Percentiles rank a stretch among this genome's conserved stretches.
phyloP scores from a whole-genome alignment of 2,113 vertebrate genomes.

The Paedocypris sp. region DNA sequence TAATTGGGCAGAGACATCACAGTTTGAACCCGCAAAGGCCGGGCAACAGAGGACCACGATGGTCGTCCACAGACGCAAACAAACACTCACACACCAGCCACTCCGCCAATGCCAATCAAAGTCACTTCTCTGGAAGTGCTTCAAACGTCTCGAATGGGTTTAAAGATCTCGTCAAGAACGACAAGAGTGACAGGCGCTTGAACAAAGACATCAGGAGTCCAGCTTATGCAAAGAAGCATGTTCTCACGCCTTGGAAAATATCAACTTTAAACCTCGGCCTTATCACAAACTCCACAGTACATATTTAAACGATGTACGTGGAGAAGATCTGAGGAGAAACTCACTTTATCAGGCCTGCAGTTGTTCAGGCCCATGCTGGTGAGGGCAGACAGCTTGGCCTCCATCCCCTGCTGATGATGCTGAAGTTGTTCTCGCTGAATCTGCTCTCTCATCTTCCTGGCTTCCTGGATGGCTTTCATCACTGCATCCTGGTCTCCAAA shows the following conservation, averaged over 20 bases:
- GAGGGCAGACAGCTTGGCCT: slow-evolving; percentile 84
- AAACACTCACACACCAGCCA: slow-evolving; percentile 36
- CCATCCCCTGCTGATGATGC: slow-evolving; percentile 81
- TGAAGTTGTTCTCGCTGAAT: slow-evolving; percentile 85
- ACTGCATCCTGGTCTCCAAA: slow-evolving; percentile 99
- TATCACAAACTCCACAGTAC: too few species aligned
- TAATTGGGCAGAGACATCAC: slow-evolving; percentile 70
- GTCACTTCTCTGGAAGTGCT: slow-evolving; percentile 50
- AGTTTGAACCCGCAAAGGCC: slow-evolving; percentile 57
- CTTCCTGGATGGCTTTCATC: slow-evolving; percentile 99
- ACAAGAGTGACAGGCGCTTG: too few species aligned
- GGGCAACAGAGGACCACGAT: slow-evolving; percentile 50
- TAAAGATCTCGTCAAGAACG: slow-evolving; percentile 45
- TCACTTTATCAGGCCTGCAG: slow-evolving; percentile 93
- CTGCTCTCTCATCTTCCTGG: slow-evolving; percentile 97
- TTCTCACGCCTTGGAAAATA: too few species aligned
- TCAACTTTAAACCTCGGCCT: too few species aligned
- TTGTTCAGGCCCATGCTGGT: slow-evolving; percentile 84
- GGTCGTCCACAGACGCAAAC: slow-evolving; percentile 43
- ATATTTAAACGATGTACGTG: too few species aligned
- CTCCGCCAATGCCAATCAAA: slow-evolving; percentile 51
- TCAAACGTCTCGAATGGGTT: slow-evolving; percentile 50
- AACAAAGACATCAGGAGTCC: too few species aligned
- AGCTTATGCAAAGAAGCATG: too few species aligned
- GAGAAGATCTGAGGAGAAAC: too few species aligned